phyloP scores from a whole-genome alignment of 2,113 vertebrate genomes.

The Tachysurus fulvidraco region DNA sequence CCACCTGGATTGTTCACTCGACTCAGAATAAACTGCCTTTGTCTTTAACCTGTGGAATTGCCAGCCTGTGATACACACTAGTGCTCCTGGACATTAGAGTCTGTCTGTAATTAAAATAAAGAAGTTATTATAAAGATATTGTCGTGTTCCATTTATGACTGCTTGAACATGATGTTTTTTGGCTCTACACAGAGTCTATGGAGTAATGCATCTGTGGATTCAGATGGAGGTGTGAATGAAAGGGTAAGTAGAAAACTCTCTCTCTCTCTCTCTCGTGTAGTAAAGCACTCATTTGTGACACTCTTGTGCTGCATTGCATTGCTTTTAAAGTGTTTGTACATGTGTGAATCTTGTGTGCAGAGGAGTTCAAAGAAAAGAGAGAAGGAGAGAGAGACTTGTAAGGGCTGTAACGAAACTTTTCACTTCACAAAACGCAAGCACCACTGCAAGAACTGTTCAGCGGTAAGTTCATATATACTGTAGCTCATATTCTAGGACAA shows the following conservation, averaged over 20 bases:
- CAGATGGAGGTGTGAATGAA: constrained; percentile 70
- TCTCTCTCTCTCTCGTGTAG: neutral
- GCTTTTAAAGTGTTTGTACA: neutral
- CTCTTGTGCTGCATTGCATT: neutral
- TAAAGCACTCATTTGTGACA: neutral
- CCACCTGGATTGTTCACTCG: neutral
- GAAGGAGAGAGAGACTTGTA: constrained; percentile 91
- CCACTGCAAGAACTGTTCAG: constrained; percentile 91
- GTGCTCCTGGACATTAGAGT: neutral
- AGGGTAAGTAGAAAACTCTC: constrained; percentile 63
- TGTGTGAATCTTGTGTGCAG: constrained; percentile 55
- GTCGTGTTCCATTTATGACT: neutral
- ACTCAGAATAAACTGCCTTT: neutral
- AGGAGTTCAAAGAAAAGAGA: constrained; percentile 89
- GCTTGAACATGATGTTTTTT: neutral
- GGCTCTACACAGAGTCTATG: constrained; percentile 63
- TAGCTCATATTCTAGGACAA: neutral
- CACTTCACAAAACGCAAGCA: constrained; percentile 94
- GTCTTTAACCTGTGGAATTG: too few species aligned
- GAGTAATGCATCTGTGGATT: constrained; percentile 67
- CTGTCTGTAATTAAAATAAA: neutral
- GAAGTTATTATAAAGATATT: neutral
- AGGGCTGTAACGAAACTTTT: constrained; percentile 89
- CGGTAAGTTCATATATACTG: constrained; percentile 67
- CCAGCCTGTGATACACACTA: neutral